Base-by-base conservation (phyloP, 53 echinoderm and acorn worm species). In the Hippasteria phrygiana region DNA sequence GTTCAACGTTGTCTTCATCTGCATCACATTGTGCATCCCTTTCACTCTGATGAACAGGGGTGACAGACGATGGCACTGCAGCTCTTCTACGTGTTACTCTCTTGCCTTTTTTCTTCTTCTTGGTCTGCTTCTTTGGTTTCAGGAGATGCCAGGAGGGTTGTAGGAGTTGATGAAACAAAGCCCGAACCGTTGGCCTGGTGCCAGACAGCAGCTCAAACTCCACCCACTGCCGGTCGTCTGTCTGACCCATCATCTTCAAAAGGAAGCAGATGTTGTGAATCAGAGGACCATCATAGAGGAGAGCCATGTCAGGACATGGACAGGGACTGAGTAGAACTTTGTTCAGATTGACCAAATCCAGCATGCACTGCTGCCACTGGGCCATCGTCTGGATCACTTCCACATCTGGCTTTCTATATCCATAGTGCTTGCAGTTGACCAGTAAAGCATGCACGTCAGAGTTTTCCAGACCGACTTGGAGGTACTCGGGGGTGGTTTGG, bases 281-380 rank as follows among this genome's bases (percentile, higher is more conserved):
- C 27, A 91, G 64, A 10, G 90, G 85, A 37, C 97, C 97, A 76
- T 89, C 92, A 91, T 90, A 97, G 70, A 95, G 65, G 41, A 93
- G 62, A 4, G 92, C 75, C 64, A 92, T 64, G 65, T 95, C 93
- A 53, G 81, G 89, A 11, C 74, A 64, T 0, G 81, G 90, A 55
- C 88, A 86, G 11, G 93, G 93, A 13, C 51, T 16, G 14, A 84
- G 88, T 3, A 97, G 93, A 14, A 92, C 67, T 6, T 80, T 81
- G 63, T 93, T 97, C 41, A 97, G 80, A 56, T 77, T 64, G 41
- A 89, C 55, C 29, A 90, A 54, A 27, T 74, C 72, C 56, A 91
- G 51, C 26, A 90, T 22, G 38, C 94, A 94, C 66, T 90, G 63
- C 54, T 95, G 91, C 93, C 93, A 92, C 67, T 97, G 97, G 10